Percentiles rank a stretch among this genome's conserved stretches.
Conservation (phyloP, 1,140 invertebrate genomes). For the Caenorhabditis briggsae region DNA sequence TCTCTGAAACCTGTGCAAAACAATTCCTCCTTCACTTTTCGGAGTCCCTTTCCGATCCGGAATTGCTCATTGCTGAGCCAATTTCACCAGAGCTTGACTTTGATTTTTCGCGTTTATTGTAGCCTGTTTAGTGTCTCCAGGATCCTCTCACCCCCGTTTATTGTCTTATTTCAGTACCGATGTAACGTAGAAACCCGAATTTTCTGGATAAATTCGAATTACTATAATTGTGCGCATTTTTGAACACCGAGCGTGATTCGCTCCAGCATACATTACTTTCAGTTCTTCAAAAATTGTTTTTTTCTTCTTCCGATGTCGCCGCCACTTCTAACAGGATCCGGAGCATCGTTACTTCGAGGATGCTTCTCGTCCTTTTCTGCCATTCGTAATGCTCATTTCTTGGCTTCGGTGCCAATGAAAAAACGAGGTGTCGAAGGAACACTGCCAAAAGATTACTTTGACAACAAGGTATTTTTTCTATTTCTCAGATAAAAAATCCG, state of each 20-base stretch:
- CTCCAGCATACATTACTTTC: not conserved
- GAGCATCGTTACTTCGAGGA: not conserved
- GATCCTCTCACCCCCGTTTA: not conserved
- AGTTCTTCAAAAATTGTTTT: no score
- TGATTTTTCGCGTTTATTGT: constrained; percentile 56
- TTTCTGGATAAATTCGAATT: constrained; percentile 3
- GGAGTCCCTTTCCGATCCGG: constrained; percentile 41
- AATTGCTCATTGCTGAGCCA: constrained; percentile 55
- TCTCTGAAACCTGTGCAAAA: constrained; percentile 9
- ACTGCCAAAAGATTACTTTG: constrained; percentile 40
- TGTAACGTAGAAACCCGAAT: not conserved
- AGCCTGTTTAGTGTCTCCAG: not conserved
- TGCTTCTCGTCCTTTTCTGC: not conserved
- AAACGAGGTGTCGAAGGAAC: constrained; percentile 57
- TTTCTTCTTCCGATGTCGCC: not conserved
- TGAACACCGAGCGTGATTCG: not conserved
- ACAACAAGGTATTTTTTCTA: constrained; percentile 55
- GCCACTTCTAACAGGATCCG: not conserved
- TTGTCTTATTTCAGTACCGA: not conserved
- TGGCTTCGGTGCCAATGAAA: constrained; percentile 58
- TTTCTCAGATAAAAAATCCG: not conserved
- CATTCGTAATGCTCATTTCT: constrained; percentile 43
- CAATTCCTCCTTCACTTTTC: constrained; percentile 45
- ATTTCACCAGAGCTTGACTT: constrained; percentile 52
- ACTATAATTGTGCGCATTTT: not conserved